A percentile compares a stretch with the other conserved stretches of the same genome.
These are phyloP conservation scores for Neelides folsomi DNA, from an alignment of 2,888 invertebrate species.

Conservation along the genomic window DNA sequence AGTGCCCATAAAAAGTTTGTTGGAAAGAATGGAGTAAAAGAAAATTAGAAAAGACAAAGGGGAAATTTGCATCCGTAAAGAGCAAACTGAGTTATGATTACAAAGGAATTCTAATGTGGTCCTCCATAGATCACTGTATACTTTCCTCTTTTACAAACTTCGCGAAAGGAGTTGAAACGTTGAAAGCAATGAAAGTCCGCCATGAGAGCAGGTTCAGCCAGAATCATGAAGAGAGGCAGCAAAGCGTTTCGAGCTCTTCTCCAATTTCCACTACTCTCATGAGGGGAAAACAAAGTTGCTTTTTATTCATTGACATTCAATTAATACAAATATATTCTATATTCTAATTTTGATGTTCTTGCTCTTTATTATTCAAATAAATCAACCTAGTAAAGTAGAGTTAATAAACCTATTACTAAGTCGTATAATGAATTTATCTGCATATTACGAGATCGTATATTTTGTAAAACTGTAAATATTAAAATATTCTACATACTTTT, in stretches of 20 bases:
- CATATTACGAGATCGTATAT: too few relatives aligned
- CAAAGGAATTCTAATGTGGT: conserved; percentile 7
- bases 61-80: conserved; percentile 13
- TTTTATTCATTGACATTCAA: conserved; percentile 6
- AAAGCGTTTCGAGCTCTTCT: not conserved
- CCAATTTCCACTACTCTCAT: not conserved
- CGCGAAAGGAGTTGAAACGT: too few relatives aligned
- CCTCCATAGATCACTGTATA: not conserved
- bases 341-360: too few relatives aligned
- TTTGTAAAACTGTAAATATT: too few relatives aligned
- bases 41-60: conserved; percentile 12
- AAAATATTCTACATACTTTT: too few relatives aligned
- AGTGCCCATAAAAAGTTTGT: conserved; percentile 11
- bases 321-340: too few relatives aligned
- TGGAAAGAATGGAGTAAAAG: conserved; percentile 6
- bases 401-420: too few relatives aligned
- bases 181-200: not conserved
- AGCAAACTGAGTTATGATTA: conserved; percentile 13
- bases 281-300: not conserved
- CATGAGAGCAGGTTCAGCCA: not conserved
- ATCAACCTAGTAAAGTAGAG: too few relatives aligned
- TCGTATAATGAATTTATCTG: too few relatives aligned
- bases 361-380: too few relatives aligned
- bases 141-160: not conserved
- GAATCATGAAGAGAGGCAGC: not conserved